Conservation (phyloP, 2,113 vertebrate genomes). For the Podiceps cristatus region DNA sequence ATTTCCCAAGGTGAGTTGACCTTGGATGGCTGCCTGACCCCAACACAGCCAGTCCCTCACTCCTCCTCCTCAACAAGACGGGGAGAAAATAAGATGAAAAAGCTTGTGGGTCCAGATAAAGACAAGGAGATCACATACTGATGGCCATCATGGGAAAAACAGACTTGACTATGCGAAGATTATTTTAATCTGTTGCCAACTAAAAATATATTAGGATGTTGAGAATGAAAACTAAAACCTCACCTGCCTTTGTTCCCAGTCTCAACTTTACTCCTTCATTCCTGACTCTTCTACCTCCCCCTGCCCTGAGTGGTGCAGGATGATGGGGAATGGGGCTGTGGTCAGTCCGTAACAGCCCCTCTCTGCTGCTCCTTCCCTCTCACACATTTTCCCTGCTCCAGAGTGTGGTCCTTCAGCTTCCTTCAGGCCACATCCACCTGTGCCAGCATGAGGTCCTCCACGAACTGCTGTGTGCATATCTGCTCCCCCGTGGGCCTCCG, state of each 20-base stretch:
- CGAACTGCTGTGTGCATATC: rapidly evolving
- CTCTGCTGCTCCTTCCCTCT: neutral
- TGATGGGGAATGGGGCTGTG: neutral
- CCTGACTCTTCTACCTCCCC: neutral
- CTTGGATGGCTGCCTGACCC: neutral
- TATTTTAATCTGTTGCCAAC: neutral
- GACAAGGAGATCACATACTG: neutral
- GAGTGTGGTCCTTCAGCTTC: rapidly evolving
- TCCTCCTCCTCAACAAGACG: neutral
- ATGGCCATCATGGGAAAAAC: neutral
- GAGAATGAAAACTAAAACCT: neutral
- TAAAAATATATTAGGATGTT: neutral
- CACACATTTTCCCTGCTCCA: neutral
- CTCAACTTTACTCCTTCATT: neutral
- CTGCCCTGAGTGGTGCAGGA: neutral
- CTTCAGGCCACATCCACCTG: neutral
- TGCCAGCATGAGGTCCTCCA: rapidly evolving
- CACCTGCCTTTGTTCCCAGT: neutral
- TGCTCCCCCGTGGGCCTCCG: neutral
- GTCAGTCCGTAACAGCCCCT: neutral
- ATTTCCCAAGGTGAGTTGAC: neutral
- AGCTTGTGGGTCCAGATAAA: neutral
- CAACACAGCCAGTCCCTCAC: neutral
- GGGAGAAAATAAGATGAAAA: neutral
- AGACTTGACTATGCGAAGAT: neutral